Evolutionary conservation across 2,888 invertebrate genomes (phyloP), one percentile per base, ranked within the genome.

Genomic region (Liopterus haemorrhoidalis): DNA sequence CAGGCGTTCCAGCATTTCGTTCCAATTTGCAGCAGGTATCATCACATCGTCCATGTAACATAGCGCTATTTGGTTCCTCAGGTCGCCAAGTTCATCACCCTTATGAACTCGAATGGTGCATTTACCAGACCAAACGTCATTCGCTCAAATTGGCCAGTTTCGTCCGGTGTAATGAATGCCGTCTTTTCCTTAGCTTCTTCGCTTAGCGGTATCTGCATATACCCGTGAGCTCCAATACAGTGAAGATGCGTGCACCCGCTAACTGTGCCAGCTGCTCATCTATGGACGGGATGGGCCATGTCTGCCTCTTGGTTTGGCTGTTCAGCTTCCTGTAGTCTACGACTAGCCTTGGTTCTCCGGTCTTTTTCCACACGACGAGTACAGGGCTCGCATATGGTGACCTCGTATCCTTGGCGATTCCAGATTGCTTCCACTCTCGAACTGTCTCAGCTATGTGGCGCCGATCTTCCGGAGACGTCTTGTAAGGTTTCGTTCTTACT

Each of bases 41-140:
- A 59, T 19, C 9, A 60, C 47, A 36, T 62, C 62, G 27, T 63
- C 61, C 11, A 63, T 38, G 35, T 59, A 63, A 1, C 48, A 51
- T 4, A 57, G 12, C 2, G 49, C 49, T 6, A 53, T 24, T 4
- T 50, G 41, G 22, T 46, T 43, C 2, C 46, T 45, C 19, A 55
- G 46, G 2, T 37, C 49, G 0, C 52, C 46, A 8, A 60, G 47
- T 5, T n/a, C n/a, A 61, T 55, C 9, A 60, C 39, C 16, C 54
- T 46, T 8, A 54, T 57, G 42, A 59, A 62, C 8, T 54, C 57
- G 15, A 49, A 51, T 1, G 59, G 57, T 0, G 60, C 58, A 37
- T 62, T 61, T 4, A 51, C 39, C 1, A 62, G 48, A 1, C 60
- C 61, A 18, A 60, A 63, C 32, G 57, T 56, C 49, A 56, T 57